Evolutionary conservation across 2,113 vertebrate genomes (phyloP).

Genomic region (Sinocyclocheilus rhinocerous): DNA sequence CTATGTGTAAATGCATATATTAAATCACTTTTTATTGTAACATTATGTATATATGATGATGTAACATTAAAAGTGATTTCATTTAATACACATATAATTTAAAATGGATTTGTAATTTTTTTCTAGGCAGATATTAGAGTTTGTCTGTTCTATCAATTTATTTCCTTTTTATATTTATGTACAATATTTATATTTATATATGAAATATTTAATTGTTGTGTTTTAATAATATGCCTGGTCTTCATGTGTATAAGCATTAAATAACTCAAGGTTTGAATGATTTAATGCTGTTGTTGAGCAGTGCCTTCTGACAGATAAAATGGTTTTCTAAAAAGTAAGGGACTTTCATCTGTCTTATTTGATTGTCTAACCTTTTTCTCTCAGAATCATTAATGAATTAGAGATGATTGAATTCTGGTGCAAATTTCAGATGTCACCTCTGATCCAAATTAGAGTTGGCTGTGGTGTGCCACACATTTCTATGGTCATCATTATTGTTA

Average conservation of each 20-base stretch:
- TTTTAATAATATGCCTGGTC: not conserved
- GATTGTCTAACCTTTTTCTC: not conserved
- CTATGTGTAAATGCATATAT: not conserved
- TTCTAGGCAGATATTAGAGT: not conserved
- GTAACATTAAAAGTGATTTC: not conserved
- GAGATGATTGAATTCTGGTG: not conserved
- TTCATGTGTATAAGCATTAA: not conserved
- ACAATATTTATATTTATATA: not conserved
- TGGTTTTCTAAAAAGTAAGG: not conserved
- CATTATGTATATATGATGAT: not conserved
- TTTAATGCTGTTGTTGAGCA: not conserved
- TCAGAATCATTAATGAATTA: constrained; percentile 2
- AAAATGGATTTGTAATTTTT: not conserved
- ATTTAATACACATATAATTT: not conserved
- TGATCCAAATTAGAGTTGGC: not conserved
- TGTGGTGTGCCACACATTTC: not conserved
- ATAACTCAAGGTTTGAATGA: too few relatives aligned
- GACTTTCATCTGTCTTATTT: not conserved
- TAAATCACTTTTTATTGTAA: not conserved
- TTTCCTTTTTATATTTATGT: not conserved
- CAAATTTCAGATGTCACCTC: constrained; percentile 6
- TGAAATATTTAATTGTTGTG: not conserved
- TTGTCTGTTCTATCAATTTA: not conserved
- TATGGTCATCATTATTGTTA: not conserved
- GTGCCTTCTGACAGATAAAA: not conserved